Percentiles rank a stretch among this genome's conserved stretches.
phyloP scores from a whole-genome alignment of 1,140 invertebrate species.

The Drosophila biarmipes region DNA sequence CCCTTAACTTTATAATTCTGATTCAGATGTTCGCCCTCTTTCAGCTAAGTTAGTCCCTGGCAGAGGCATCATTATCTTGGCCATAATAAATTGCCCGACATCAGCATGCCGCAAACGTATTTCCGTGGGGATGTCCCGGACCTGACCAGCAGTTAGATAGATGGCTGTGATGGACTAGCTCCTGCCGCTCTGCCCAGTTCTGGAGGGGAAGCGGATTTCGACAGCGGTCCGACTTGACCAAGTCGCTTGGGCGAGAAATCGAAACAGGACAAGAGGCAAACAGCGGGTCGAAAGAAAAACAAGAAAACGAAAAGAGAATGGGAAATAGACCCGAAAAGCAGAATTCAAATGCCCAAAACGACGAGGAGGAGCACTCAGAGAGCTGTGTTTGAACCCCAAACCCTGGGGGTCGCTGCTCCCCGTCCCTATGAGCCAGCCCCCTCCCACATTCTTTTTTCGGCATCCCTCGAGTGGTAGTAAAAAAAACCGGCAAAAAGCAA shows the following conservation, averaged over 20 bases:
- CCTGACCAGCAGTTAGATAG: conserved; percentile 23
- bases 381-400: conserved; percentile 2
- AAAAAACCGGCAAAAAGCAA: conserved; percentile 80
- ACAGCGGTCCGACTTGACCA: conserved; percentile 44
- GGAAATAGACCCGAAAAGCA: conserved; percentile 15
- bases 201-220: conserved; percentile 1
- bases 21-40: neutral
- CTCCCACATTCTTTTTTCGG: neutral
- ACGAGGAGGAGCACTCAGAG: conserved; percentile 28
- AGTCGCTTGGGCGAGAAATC: conserved; percentile 43
- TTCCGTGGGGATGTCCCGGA: conserved; percentile 39
- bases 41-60: conserved; percentile 6
- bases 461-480: conserved; percentile 21
- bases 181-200: too few relatives aligned
- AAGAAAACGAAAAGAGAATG: neutral
- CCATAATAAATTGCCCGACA: conserved; percentile 47
- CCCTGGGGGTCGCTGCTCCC: conserved; percentile 2
- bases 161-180: conserved; percentile 17
- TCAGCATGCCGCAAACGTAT: conserved; percentile 45
- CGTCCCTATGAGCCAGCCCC: neutral
- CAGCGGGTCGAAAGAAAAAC: neutral
- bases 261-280: conserved; percentile 46
- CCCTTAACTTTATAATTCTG: neutral
- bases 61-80: conserved; percentile 38
- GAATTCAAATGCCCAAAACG: conserved; percentile 66